Percentiles rank a stretch among this genome's conserved stretches.
Conservation (phyloP, 2,888 invertebrate genomes). For the Pegoplata infirma region DNA sequence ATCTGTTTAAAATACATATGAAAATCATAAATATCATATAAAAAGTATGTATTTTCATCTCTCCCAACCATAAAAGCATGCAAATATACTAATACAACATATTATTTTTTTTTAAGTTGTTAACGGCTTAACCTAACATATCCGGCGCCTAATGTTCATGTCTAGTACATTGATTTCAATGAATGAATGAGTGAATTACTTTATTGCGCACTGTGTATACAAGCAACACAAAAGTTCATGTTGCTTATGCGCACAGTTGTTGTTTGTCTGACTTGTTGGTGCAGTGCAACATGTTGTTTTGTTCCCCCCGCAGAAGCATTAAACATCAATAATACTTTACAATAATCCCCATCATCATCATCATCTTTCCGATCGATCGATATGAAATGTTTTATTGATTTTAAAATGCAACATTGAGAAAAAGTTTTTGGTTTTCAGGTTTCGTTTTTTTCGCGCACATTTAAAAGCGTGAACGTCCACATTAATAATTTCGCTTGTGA, state of each 20-base stretch:
- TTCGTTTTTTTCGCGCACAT: slow-evolving; percentile 43
- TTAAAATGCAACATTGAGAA: slow-evolving; percentile 71
- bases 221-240: slow-evolving; percentile 31
- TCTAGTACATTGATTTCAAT: no score
- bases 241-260: slow-evolving; percentile 36
- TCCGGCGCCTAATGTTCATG: slow-evolving; percentile 72
- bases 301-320: slow-evolving; percentile 59
- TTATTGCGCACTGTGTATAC: slow-evolving; percentile 58
- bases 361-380: slow-evolving; percentile 30
- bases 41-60: not conserved
- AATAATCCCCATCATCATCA: slow-evolving; percentile 36
- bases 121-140: slow-evolving; percentile 68
- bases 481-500: slow-evolving; percentile 79
- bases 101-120: slow-evolving; percentile 63
- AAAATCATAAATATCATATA: not conserved
- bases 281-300: slow-evolving; percentile 46
- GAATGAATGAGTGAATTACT: slow-evolving; percentile 49
- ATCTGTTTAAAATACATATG: not conserved
- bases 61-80: slow-evolving; percentile 33
- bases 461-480: slow-evolving; percentile 79
- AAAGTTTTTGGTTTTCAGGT: no score
- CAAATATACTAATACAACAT: slow-evolving; percentile 65
- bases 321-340: slow-evolving; percentile 62
- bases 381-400: slow-evolving; percentile 74
- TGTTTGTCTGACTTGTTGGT: slow-evolving; percentile 23